Conservation (phyloP, 2,888 invertebrate species). For the Pristionchus exspectatus region DNA sequence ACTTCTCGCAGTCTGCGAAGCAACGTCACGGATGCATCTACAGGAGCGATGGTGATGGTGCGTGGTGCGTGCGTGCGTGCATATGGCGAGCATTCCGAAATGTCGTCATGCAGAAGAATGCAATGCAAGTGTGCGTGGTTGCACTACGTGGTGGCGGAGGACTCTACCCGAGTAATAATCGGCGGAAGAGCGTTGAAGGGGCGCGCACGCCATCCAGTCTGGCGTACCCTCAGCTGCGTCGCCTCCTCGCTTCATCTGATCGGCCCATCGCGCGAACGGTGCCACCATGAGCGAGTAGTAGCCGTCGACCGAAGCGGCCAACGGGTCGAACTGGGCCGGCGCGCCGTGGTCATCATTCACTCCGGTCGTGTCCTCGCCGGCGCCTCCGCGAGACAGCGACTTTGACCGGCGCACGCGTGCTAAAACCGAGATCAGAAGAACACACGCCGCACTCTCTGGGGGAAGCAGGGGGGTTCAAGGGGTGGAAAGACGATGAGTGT, state of each 20-base stretch:
- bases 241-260: slow-evolving; percentile 59
- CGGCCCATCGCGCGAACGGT: slow-evolving; percentile 75
- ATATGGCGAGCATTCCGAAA: background rate
- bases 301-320: slow-evolving; percentile 58
- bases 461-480: background rate
- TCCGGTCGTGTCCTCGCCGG: background rate
- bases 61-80: background rate
- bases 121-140: background rate
- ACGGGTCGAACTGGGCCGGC: slow-evolving; percentile 54
- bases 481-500: background rate
- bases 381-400: slow-evolving; percentile 45
- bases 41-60: slow-evolving; percentile 36
- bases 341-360: slow-evolving; percentile 2
- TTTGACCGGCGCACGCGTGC: slow-evolving; percentile 51
- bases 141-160: background rate
- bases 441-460: background rate
- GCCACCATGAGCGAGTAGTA: slow-evolving; percentile 74
- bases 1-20: too few relatives aligned
- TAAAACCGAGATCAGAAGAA: slow-evolving; percentile 1
- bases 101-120: slow-evolving; percentile 9
- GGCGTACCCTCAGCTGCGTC: slow-evolving; percentile 32
- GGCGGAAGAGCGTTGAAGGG: slow-evolving; percentile 6
- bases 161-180: slow-evolving; percentile 38
- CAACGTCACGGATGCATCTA: background rate
- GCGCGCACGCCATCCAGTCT: slow-evolving; percentile 43